Percentiles rank a stretch among this genome's conserved stretches.
phyloP scores from a whole-genome alignment of 2,888 invertebrate species.

The Ligdia adustata region DNA sequence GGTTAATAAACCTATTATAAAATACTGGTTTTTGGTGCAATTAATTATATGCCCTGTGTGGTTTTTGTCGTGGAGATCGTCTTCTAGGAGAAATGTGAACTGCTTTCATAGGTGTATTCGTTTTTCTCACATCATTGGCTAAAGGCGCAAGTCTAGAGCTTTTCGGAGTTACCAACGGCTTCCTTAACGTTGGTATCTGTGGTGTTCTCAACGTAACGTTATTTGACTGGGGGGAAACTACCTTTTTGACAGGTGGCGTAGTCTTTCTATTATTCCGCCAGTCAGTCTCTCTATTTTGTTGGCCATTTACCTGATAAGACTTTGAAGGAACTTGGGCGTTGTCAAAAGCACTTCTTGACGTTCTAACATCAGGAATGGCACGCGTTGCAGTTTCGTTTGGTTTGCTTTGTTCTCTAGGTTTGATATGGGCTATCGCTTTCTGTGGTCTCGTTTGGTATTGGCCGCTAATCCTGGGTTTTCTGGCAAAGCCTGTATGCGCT shows the following conservation, averaged over 20 bases:
- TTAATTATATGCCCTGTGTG: slow-evolving; percentile 43
- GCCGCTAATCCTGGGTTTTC: slow-evolving; percentile 66
- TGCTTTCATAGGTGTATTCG: slow-evolving; percentile 84
- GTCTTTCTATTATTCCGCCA: slow-evolving; percentile 58
- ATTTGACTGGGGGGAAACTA: slow-evolving; percentile 61
- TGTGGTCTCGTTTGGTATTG: slow-evolving; percentile 55
- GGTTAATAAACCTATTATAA: slow-evolving; percentile 10
- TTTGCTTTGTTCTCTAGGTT: slow-evolving; percentile 53
- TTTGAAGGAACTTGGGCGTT: slow-evolving; percentile 37
- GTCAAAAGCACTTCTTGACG: slow-evolving; percentile 40
- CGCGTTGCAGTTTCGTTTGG: slow-evolving; percentile 42
- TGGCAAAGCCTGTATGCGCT: slow-evolving; percentile 65
- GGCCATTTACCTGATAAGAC: slow-evolving; percentile 39
- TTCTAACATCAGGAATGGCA: slow-evolving; percentile 45
- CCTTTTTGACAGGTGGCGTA: slow-evolving; percentile 60
- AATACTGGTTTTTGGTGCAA: slow-evolving; percentile 19
- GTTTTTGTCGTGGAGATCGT: slow-evolving; percentile 69
- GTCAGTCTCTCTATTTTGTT: slow-evolving; percentile 51
- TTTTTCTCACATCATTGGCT: slow-evolving; percentile 68
- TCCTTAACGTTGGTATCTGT: slow-evolving; percentile 84
- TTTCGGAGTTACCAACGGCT: slow-evolving; percentile 83
- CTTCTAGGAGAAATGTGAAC: slow-evolving; percentile 74
- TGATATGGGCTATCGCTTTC: slow-evolving; percentile 55
- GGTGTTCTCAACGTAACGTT: slow-evolving; percentile 51
- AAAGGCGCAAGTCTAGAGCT: slow-evolving; percentile 75